phyloP scores from a whole-genome alignment of 2,113 vertebrate species.

The Lota lota region DNA sequence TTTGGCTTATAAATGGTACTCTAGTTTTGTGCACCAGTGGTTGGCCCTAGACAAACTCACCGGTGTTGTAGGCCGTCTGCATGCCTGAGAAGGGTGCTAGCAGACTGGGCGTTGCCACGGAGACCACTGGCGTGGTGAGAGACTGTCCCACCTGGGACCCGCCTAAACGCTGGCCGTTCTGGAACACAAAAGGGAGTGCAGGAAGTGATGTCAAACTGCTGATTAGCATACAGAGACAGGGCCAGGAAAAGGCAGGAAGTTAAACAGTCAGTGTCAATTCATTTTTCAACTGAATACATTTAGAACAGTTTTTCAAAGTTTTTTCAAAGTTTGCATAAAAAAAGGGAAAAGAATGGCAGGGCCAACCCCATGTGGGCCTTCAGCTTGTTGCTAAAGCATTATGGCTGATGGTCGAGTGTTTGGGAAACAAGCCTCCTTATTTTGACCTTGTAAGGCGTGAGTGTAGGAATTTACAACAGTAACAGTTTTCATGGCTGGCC shows the following conservation, averaged over 20 bases:
- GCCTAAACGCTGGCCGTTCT: conserved; percentile 87
- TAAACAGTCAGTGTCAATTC: too few species aligned
- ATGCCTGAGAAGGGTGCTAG: conserved; percentile 79
- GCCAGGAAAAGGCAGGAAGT: too few species aligned
- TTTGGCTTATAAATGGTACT: too few species aligned
- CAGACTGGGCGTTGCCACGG: conserved; percentile 90
- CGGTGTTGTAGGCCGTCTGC: conserved; percentile 77
- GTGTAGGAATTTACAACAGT: conserved; percentile 22
- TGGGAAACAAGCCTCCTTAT: conserved; percentile 20
- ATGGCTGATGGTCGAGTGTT: conserved; percentile 25
- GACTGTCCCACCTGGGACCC: conserved; percentile 83
- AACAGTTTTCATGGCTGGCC: conserved; percentile 47
- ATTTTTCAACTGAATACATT: conserved; percentile 19
- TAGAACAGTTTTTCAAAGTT: background rate
- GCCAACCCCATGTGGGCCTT: background rate
- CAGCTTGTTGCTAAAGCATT: conserved; percentile 10
- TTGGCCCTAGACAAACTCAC: conserved; percentile 40
- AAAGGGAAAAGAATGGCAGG: background rate
- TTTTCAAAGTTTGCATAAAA: background rate
- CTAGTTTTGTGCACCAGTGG: too few species aligned
- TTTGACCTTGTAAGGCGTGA: conserved; percentile 45
- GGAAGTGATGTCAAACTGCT: too few species aligned
- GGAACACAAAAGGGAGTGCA: conserved; percentile 49
- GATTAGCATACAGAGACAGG: too few species aligned
- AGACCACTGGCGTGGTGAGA: conserved; percentile 90